These are phyloP conservation scores for Chrysodeixis includens DNA, from an alignment of 2,888 invertebrate species.

Conservation along the genomic window DNA sequence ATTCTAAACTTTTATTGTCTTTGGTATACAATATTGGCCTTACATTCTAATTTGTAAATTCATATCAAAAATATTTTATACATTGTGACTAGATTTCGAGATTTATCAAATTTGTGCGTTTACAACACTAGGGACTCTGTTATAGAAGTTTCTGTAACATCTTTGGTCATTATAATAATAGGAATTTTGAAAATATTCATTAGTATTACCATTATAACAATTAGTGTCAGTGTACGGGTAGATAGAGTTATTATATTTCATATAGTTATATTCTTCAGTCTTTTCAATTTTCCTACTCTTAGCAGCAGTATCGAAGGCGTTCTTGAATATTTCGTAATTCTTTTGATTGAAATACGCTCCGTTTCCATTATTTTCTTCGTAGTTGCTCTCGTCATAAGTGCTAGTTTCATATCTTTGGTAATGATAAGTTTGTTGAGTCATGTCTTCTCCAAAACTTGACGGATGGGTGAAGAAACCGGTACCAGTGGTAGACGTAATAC, in stretches of 20 bases:
- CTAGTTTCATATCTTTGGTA: conserved; percentile 67
- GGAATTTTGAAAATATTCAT: conserved; percentile 73
- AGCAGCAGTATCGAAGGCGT: conserved; percentile 88
- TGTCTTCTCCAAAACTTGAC: conserved; percentile 77
- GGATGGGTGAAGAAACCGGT: conserved; percentile 86
- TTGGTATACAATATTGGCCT: conserved; percentile 59
- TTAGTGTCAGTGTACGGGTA: conserved; percentile 75
- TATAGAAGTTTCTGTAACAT: conserved; percentile 81
- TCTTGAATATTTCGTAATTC: conserved; percentile 90
- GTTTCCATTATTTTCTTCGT: conserved; percentile 54
- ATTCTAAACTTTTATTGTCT: conserved; percentile 70
- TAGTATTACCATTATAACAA: conserved; percentile 69
- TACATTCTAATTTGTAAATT: conserved; percentile 51
- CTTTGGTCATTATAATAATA: conserved; percentile 81
- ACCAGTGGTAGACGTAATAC: conserved; percentile 90
- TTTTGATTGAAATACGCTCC: conserved; percentile 83
- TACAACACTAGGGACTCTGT: conserved; percentile 73
- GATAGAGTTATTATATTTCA: conserved; percentile 67
- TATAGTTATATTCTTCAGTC: conserved; percentile 70
- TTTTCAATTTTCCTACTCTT: conserved; percentile 74
- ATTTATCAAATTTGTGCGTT: conserved; percentile 80
- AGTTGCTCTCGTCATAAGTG: conserved; percentile 62
- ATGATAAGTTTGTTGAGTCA: conserved; percentile 71
- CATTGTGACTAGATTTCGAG: conserved; percentile 60
- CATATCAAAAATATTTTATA: conserved; percentile 55